Evolutionary conservation across 2,888 invertebrate species (phyloP).

Genomic region (Apomyelois bistriatella): DNA sequence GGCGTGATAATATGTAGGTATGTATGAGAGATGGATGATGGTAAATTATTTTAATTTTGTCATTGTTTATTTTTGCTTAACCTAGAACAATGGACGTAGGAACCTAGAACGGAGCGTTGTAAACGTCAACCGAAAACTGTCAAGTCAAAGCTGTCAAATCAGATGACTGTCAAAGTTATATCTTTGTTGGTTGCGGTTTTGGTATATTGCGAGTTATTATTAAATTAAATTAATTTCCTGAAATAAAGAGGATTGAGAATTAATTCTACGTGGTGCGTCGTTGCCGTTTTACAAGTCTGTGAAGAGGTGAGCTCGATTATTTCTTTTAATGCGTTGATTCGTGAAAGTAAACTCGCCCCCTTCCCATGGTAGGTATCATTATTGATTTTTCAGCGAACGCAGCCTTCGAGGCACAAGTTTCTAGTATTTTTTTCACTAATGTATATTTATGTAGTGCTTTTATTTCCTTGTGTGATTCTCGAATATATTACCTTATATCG

Average conservation of each 20-base stretch:
- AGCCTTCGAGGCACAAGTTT: background rate
- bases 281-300: constrained; percentile 24
- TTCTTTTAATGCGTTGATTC: constrained; percentile 24
- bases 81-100: too few relatives aligned
- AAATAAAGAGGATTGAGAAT: constrained; percentile 28
- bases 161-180: constrained; percentile 33
- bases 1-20: too few relatives aligned
- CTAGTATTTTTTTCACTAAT: constrained; percentile 5
- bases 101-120: background rate
- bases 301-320: constrained; percentile 42
- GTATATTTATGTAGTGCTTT: background rate
- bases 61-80: background rate
- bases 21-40: too few relatives aligned
- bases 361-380: constrained; percentile 29
- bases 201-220: constrained; percentile 43
- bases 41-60: too few relatives aligned
- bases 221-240: constrained; percentile 38
- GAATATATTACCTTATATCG: background rate
- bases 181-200: constrained; percentile 18
- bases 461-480: background rate
- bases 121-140: constrained; percentile 10
- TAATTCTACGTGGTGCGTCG: constrained; percentile 26
- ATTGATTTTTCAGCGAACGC: constrained; percentile 41
- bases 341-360: constrained; percentile 25
- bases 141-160: constrained; percentile 28